A percentile compares a stretch with the other conserved stretches of the same genome.
Conservation (phyloP, 2,797 vertebrate genomes). For the Liasis olivaceus region DNA sequence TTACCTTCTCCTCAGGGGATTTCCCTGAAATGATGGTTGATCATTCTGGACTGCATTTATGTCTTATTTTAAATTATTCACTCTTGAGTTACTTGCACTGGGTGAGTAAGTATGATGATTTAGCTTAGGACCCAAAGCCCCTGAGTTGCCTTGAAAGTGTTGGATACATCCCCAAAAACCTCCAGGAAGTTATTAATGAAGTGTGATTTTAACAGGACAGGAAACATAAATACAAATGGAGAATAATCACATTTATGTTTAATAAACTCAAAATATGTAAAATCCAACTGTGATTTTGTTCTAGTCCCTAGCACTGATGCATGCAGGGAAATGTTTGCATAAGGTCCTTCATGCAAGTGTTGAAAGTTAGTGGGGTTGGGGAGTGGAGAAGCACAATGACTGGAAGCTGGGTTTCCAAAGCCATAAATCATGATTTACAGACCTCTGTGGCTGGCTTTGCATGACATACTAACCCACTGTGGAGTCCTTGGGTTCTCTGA, state of each 20-base stretch:
- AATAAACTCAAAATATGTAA: neutral
- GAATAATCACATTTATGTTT: neutral
- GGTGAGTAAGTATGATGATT: conserved; percentile 3
- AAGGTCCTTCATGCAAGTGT: neutral
- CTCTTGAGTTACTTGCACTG: neutral
- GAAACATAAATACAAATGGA: neutral
- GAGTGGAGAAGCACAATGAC: neutral
- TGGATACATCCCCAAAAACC: neutral
- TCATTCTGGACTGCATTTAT: conserved; percentile 15
- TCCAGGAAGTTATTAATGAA: neutral
- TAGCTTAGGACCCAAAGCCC: neutral
- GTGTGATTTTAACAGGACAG: neutral
- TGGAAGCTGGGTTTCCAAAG: neutral
- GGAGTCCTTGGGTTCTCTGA: no score
- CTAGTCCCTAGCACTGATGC: neutral
- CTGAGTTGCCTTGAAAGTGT: neutral
- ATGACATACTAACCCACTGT: neutral
- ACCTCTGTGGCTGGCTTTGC: neutral
- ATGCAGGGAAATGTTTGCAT: neutral
- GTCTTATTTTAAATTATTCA: neutral
- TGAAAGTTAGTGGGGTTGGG: no score
- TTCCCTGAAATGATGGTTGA: neutral
- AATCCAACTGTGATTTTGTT: neutral
- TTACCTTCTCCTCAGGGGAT: neutral
- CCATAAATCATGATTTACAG: neutral